Evolutionary conservation across 2,888 invertebrate genomes (phyloP).

Genomic region (Athalia cordata): DNA sequence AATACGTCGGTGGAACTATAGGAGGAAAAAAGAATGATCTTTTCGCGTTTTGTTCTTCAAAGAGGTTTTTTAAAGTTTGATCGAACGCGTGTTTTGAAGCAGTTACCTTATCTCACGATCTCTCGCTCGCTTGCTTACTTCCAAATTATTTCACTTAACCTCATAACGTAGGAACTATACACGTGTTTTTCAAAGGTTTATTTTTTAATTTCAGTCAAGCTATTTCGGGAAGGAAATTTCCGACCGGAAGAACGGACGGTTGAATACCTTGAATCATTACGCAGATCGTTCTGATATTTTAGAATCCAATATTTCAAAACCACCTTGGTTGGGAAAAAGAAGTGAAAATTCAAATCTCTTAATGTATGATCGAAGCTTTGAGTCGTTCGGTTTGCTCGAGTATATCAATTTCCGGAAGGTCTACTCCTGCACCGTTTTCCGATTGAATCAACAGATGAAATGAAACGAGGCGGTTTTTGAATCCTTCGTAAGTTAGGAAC

Average conservation of each 20-base stretch:
- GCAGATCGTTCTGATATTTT: too few relatives aligned
- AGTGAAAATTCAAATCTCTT: not conserved
- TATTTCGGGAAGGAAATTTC: not conserved
- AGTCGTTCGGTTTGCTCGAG: not conserved
- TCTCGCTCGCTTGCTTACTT: constrained; percentile 3
- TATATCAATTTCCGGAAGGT: not conserved
- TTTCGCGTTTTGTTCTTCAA: not conserved
- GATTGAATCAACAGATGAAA: too few relatives aligned
- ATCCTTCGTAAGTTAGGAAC: too few relatives aligned
- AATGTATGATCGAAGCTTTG: not conserved
- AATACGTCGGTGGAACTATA: not conserved
- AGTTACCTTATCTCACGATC: constrained; percentile 15
- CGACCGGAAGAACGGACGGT: too few relatives aligned
- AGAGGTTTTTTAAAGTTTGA: constrained; percentile 20
- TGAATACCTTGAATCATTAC: too few relatives aligned
- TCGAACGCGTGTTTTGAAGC: constrained; percentile 29
- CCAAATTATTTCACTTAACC: constrained; percentile 26
- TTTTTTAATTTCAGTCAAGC: constrained; percentile 12
- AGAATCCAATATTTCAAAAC: too few relatives aligned
- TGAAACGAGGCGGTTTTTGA: too few relatives aligned
- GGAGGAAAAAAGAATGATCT: not conserved
- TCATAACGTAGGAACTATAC: not conserved
- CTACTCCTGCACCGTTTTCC: too few relatives aligned
- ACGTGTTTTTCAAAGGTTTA: constrained; percentile 13
- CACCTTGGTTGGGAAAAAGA: not conserved